phyloP scores from a whole-genome alignment of 2,888 invertebrate genomes.

The Mystacides longicornis region DNA sequence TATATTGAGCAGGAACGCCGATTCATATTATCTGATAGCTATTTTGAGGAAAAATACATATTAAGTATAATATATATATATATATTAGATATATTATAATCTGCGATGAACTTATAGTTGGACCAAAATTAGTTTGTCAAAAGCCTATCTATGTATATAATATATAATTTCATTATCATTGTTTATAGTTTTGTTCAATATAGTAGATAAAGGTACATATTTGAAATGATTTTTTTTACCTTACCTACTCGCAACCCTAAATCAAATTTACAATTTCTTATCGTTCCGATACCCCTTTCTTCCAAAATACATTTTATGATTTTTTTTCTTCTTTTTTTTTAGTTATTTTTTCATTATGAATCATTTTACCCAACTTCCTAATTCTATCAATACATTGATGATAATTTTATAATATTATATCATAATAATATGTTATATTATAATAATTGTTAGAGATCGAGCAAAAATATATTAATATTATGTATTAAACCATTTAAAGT shows the following conservation, averaged over 20 bases:
- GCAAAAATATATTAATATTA: background rate
- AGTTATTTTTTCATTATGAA: background rate
- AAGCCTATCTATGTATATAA: background rate
- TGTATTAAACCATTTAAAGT: no score
- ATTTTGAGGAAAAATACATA: no score
- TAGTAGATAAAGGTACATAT: no score
- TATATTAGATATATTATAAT: no score
- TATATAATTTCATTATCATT: background rate
- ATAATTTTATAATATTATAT: background rate
- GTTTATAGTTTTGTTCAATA: background rate
- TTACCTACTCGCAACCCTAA: background rate
- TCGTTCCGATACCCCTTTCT: background rate
- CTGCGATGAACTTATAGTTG: background rate
- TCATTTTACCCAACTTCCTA: background rate
- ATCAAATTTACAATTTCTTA: background rate
- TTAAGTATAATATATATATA: no score
- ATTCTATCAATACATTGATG: background rate
- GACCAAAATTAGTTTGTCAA: background rate
- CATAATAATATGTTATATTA: no score
- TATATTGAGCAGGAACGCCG: no score
- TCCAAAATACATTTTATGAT: conserved; percentile 1
- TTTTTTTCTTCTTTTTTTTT: background rate
- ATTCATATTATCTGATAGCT: no score
- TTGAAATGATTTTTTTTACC: background rate
- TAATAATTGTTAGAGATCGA: background rate